A percentile compares a stretch with the other conserved stretches of the same genome.
Conservation (phyloP, 2,797 vertebrate species). For the Crenuchus spilurus region DNA sequence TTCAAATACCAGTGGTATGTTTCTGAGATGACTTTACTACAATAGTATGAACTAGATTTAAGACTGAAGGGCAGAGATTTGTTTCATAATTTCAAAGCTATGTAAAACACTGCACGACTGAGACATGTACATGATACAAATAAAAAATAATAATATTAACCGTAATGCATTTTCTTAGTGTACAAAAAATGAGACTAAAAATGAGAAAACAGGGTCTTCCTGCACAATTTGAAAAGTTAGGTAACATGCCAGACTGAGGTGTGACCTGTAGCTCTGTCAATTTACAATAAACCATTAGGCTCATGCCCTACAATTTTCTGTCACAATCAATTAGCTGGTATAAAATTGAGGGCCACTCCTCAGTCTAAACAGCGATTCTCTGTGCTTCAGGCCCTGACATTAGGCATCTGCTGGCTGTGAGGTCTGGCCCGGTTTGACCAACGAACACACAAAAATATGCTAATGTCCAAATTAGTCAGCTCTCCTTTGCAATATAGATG, state of each 20-base stretch:
- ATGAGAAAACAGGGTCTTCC: background rate
- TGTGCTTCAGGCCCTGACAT: background rate
- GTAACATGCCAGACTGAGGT: background rate
- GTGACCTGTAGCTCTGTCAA: background rate
- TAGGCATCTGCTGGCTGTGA: conserved; percentile 32
- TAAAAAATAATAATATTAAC: background rate
- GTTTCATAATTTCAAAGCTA: background rate
- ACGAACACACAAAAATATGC: background rate
- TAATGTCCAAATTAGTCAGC: background rate
- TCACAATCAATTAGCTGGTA: background rate
- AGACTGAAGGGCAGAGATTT: background rate
- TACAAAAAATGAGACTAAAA: background rate
- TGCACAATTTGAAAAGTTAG: background rate
- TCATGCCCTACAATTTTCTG: no score
- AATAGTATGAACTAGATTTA: background rate
- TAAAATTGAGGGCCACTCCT: background rate
- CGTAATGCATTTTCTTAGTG: background rate
- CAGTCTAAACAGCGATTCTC: background rate
- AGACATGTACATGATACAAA: background rate
- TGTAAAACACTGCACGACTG: background rate
- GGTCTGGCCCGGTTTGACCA: conserved; percentile 17
- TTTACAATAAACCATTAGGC: no score
- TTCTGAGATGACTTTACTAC: no score
- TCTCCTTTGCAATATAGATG: background rate
- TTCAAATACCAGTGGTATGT: background rate